Conservation (phyloP, 2,888 invertebrate genomes). For the Rhingia campestris region DNA sequence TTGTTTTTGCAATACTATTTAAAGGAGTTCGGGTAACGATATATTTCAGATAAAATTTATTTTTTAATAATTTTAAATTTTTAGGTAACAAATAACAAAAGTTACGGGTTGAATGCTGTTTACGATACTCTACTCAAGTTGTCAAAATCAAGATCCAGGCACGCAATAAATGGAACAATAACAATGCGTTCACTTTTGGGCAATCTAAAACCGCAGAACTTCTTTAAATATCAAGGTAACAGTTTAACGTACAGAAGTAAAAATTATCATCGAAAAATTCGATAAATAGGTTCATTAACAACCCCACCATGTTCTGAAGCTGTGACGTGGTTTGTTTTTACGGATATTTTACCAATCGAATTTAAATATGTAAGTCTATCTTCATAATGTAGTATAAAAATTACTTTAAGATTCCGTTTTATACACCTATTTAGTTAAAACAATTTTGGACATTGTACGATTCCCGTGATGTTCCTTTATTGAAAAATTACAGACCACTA, state of each 20-base stretch:
- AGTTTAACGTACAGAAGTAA: neutral
- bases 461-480: too few species aligned
- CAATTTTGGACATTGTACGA: conserved; percentile 69
- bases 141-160: conserved; percentile 74
- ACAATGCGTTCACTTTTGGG: conserved; percentile 78
- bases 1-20: conserved; percentile 86
- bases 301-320: conserved; percentile 89
- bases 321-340: conserved; percentile 88
- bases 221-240: conserved; percentile 79
- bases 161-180: conserved; percentile 69
- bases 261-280: neutral
- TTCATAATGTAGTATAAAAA: neutral
- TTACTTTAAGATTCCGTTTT: neutral
- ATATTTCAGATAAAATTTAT: neutral
- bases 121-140: conserved; percentile 76
- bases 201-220: conserved; percentile 77
- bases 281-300: conserved; percentile 85
- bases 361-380: conserved; percentile 42
- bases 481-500: too few species aligned
- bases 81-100: neutral
- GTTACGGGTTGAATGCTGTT: conserved; percentile 76
- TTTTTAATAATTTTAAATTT: neutral
- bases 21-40: conserved; percentile 81
- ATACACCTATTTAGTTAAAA: conserved; percentile 50
- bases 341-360: conserved; percentile 70